Evolutionary conservation across 2,797 vertebrate species (phyloP).

Genomic region (Gymnoscopelus braueri): DNA sequence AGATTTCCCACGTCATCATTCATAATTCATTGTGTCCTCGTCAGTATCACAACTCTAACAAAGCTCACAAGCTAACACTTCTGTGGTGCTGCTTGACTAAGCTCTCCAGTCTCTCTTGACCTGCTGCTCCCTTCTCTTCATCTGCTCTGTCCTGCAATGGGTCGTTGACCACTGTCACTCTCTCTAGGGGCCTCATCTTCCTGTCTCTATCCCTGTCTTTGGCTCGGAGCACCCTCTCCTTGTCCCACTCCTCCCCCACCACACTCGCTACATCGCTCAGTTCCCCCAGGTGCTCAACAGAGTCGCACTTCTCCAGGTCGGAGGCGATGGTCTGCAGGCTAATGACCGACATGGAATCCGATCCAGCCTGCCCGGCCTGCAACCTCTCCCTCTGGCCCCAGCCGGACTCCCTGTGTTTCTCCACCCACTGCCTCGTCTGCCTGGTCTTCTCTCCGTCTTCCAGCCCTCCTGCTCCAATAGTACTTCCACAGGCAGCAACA

Average conservation of each 20-base stretch:
- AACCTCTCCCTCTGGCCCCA: slow-evolving; percentile 74
- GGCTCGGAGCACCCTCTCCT: slow-evolving; percentile 37
- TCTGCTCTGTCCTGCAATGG: slow-evolving; percentile 5
- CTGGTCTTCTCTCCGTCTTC: slow-evolving; percentile 78
- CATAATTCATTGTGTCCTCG: neutral
- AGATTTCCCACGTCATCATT: neutral
- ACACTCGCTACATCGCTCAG: slow-evolving; percentile 83
- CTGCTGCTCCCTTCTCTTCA: slow-evolving; percentile 23
- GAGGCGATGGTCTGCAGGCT: slow-evolving; percentile 91
- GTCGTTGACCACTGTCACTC: neutral
- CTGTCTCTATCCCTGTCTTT: slow-evolving; percentile 41
- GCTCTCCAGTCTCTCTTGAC: slow-evolving; percentile 62
- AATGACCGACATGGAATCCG: slow-evolving; percentile 85
- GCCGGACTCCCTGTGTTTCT: slow-evolving; percentile 74
- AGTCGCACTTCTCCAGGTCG: slow-evolving; percentile 91
- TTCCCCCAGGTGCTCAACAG: slow-evolving; percentile 87
- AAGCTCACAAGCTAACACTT: slow-evolving; percentile 77
- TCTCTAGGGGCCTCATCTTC: slow-evolving; percentile 46
- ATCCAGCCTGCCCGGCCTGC: slow-evolving; percentile 52
- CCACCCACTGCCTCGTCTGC: slow-evolving; percentile 77
- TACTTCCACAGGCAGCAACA: slow-evolving; percentile 35
- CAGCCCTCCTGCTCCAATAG: slow-evolving; percentile 52
- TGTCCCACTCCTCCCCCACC: slow-evolving; percentile 62
- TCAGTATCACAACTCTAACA: neutral
- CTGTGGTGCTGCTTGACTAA: slow-evolving; percentile 80